phyloP scores from a whole-genome alignment of 2,113 vertebrate species.

The Nothobranchius furzeri region DNA sequence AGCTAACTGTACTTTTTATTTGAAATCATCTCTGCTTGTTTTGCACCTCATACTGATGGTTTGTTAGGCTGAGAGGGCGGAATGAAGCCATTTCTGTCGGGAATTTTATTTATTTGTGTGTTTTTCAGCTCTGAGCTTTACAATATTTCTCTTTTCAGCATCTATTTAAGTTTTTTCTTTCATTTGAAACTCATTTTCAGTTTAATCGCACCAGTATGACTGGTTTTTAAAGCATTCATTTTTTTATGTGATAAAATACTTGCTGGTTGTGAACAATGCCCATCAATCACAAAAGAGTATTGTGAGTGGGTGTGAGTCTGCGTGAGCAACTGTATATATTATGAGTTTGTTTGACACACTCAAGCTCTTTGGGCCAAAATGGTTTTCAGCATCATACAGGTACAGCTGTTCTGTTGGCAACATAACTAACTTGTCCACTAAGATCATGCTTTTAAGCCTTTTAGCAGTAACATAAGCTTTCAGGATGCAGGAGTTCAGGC shows the following conservation, averaged over 20 bases:
- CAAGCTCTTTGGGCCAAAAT: background rate
- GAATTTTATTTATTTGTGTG: constrained; percentile 44
- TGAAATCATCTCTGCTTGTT: constrained; percentile 53
- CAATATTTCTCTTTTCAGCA: constrained; percentile 9
- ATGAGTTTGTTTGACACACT: constrained; percentile 9
- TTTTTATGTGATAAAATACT: constrained; percentile 33
- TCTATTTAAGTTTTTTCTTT: constrained; percentile 20
- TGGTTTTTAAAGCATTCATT: constrained; percentile 13
- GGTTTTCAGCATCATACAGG: background rate
- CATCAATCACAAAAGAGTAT: constrained; percentile 16
- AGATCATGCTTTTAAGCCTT: constrained; percentile 9
- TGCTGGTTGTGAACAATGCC: constrained; percentile 12
- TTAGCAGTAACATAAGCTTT: background rate
- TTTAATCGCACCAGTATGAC: constrained; percentile 18
- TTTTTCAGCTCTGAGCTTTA: constrained; percentile 28
- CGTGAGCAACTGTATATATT: constrained; percentile 20
- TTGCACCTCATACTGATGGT: constrained; percentile 56
- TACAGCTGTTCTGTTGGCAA: no score
- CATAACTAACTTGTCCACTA: background rate
- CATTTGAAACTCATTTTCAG: constrained; percentile 23
- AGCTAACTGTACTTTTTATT: constrained; percentile 55
- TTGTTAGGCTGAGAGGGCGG: constrained; percentile 41
- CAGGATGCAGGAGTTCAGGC: constrained; percentile 2
- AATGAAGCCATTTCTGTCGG: constrained; percentile 72
- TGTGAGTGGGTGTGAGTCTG: constrained; percentile 30